A percentile compares a stretch with the other conserved stretches of the same genome.
phyloP scores from a whole-genome alignment of 2,888 invertebrate genomes.

The Leucania comma region DNA sequence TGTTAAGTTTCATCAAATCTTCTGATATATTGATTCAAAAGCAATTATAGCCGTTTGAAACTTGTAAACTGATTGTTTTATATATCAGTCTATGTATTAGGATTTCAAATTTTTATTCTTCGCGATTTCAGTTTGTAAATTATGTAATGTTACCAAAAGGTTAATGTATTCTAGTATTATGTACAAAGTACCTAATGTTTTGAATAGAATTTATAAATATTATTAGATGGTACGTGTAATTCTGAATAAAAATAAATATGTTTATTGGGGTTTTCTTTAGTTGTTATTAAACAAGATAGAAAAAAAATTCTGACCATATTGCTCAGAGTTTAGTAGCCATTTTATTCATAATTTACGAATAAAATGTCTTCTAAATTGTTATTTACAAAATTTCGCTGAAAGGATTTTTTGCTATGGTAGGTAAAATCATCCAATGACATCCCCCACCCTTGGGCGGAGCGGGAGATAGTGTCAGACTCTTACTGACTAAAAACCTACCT shows the following conservation, averaged over 20 bases:
- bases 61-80: not conserved
- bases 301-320: too few species aligned
- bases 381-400: too few species aligned
- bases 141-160: conserved; percentile 33
- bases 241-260: conserved; percentile 54
- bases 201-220: conserved; percentile 44
- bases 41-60: not conserved
- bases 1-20: not conserved
- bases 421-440: too few species aligned
- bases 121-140: conserved; percentile 46
- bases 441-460: too few species aligned
- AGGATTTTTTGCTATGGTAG: too few species aligned
- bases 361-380: too few species aligned
- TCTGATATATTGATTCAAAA: not conserved
- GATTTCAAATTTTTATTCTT: not conserved
- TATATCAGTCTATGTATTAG: not conserved
- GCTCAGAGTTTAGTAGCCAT: too few species aligned
- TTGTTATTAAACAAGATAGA: too few species aligned
- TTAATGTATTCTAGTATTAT: conserved; percentile 50
- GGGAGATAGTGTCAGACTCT: too few species aligned
- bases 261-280: conserved; percentile 7
- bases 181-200: conserved; percentile 63
- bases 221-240: conserved; percentile 37
- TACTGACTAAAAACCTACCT: too few species aligned
- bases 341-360: too few species aligned